Conservation (phyloP, 1,140 invertebrate species). For the Caenorhabditis remanei region DNA sequence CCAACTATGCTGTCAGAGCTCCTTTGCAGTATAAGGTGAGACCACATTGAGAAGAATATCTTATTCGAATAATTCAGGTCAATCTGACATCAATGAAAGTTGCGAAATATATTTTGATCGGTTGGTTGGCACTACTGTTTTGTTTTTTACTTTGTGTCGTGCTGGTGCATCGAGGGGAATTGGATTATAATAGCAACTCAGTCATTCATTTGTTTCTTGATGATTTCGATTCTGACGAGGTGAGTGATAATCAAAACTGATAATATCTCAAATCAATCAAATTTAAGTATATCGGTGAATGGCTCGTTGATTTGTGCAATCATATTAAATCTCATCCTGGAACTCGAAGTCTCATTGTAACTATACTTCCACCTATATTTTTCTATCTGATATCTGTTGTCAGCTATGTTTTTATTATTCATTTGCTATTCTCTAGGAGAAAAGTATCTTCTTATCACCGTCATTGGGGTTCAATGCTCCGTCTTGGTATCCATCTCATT, state of each 20-base stretch:
- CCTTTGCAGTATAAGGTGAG: slow-evolving; percentile 38
- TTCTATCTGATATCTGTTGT: slow-evolving; percentile 35
- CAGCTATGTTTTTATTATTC: slow-evolving; percentile 42
- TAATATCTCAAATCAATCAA: neutral
- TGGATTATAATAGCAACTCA: slow-evolving; percentile 45
- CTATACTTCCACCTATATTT: slow-evolving; percentile 7
- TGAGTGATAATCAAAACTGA: neutral
- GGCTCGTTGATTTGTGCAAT: slow-evolving; percentile 20
- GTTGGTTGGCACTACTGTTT: slow-evolving; percentile 5
- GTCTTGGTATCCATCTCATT: slow-evolving; percentile 34
- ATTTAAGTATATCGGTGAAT: slow-evolving; percentile 25
- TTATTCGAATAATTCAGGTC: neutral
- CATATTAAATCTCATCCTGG: slow-evolving; percentile 44
- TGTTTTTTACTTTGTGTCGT: slow-evolving; percentile 34
- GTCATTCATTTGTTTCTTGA: slow-evolving; percentile 40
- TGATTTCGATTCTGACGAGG: slow-evolving; percentile 51
- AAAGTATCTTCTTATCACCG: slow-evolving; percentile 36
- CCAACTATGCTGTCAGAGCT: slow-evolving; percentile 30
- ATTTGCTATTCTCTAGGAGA: slow-evolving; percentile 16
- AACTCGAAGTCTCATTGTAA: slow-evolving; percentile 9
- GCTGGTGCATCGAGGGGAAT: slow-evolving; percentile 12
- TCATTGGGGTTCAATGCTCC: slow-evolving; percentile 42
- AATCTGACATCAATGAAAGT: slow-evolving; percentile 47
- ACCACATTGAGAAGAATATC: neutral
- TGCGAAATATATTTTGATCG: slow-evolving; percentile 25